Conservation (phyloP, 2,888 invertebrate genomes). For the Drosophila phalerata region DNA sequence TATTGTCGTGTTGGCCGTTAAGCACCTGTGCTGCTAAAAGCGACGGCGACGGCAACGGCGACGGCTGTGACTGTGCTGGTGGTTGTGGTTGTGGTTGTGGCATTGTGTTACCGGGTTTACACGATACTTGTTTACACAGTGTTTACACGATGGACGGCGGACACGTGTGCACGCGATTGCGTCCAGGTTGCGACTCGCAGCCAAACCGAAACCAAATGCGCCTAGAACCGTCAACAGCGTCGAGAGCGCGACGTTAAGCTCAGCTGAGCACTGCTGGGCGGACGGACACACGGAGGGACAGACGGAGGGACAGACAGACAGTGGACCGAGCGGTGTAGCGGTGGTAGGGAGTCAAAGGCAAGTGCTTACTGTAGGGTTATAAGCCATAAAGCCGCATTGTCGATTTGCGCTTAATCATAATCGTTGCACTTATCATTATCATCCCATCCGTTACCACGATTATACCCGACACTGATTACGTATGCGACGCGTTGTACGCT, state of each 20-base stretch:
- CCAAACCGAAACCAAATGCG: slow-evolving; percentile 13
- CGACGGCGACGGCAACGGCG: slow-evolving; percentile 17
- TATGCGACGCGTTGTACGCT: slow-evolving; percentile 47
- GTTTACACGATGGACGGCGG: slow-evolving; percentile 8
- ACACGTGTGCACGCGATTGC: slow-evolving; percentile 52
- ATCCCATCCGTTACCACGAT: slow-evolving; percentile 52
- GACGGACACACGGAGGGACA: neutral
- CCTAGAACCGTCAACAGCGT: slow-evolving; percentile 26
- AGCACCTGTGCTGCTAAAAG: slow-evolving; percentile 60
- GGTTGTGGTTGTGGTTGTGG: slow-evolving; percentile 16
- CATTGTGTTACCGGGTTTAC: slow-evolving; percentile 16
- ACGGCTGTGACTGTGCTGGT: slow-evolving; percentile 20
- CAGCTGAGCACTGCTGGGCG: slow-evolving; percentile 20
- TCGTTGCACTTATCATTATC: slow-evolving; percentile 42
- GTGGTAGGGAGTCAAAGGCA: too few relatives aligned
- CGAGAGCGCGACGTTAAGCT: slow-evolving; percentile 42
- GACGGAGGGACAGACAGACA: neutral
- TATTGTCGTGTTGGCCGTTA: slow-evolving; percentile 31
- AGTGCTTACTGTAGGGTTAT: slow-evolving; percentile 4
- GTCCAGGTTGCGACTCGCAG: slow-evolving; percentile 53
- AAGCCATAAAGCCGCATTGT: slow-evolving; percentile 38
- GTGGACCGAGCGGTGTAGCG: too few relatives aligned
- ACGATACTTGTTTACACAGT: neutral
- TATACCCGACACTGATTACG: slow-evolving; percentile 57
- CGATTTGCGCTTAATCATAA: slow-evolving; percentile 51